These are phyloP conservation scores for Otolemur garnettii DNA, from an alignment of 2,113 vertebrate genomes.

Conservation along the genomic window DNA sequence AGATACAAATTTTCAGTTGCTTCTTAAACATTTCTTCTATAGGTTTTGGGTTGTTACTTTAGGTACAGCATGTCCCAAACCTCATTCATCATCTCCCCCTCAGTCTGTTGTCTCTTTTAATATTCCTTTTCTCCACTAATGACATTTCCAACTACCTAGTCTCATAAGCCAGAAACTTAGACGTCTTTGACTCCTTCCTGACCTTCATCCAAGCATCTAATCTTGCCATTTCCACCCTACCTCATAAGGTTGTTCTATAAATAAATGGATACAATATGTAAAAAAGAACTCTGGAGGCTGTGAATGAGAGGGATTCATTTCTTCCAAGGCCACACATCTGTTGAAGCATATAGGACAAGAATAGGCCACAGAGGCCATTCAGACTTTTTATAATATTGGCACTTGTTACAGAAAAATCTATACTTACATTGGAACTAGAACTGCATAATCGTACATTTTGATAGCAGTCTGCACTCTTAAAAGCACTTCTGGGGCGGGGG, in stretches of 20 bases:
- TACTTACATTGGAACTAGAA: constrained; percentile 74
- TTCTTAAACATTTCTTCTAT: neutral
- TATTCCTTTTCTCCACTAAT: neutral
- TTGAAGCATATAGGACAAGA: neutral
- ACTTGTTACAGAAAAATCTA: constrained; percentile 59
- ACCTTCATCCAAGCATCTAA: neutral
- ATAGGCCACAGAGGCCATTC: constrained; percentile 46
- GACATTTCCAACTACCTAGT: neutral
- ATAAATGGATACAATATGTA: neutral
- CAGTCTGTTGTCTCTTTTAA: neutral
- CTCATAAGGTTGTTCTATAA: neutral
- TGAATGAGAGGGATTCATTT: neutral
- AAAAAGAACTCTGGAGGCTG: neutral
- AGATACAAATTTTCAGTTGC: neutral
- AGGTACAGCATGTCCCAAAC: neutral
- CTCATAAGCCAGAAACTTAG: neutral
- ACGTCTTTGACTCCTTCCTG: neutral
- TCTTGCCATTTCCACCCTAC: neutral
- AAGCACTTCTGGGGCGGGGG: neutral
- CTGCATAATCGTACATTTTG: neutral
- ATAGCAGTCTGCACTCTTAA: neutral
- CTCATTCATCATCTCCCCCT: neutral
- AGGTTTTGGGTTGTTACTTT: neutral
- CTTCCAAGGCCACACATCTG: neutral
- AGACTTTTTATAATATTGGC: constrained; percentile 54